These are phyloP conservation scores for Aleiodes alternator DNA, from an alignment of 2,888 invertebrate genomes.

Conservation along the genomic window DNA sequence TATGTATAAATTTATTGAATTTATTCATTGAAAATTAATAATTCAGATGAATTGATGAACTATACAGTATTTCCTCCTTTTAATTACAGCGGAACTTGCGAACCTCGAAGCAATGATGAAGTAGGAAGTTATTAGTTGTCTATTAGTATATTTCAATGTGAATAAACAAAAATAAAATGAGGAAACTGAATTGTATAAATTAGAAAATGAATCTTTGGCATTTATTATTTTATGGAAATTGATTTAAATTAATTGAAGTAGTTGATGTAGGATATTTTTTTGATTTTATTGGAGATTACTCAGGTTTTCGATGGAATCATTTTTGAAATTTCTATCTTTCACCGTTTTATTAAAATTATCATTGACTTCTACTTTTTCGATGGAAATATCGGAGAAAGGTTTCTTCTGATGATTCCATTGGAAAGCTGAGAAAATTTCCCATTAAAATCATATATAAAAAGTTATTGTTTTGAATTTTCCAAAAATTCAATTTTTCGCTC, in stretches of 20 bases:
- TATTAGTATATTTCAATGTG: conserved; percentile 50
- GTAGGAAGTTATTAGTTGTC: conserved; percentile 27
- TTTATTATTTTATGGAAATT: conserved; percentile 25
- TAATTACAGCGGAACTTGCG: conserved; percentile 77
- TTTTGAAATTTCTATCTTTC: too few species aligned
- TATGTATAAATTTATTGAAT: conserved; percentile 67
- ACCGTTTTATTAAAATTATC: too few species aligned
- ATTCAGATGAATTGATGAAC: neutral
- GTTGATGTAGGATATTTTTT: too few species aligned
- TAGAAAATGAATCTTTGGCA: conserved; percentile 12
- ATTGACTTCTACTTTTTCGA: too few species aligned
- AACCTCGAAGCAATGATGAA: conserved; percentile 49
- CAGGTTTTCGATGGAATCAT: too few species aligned
- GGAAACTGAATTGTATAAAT: conserved; percentile 38
- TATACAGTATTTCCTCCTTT: conserved; percentile 50
- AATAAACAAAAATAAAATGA: conserved; percentile 22
- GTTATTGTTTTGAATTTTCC: too few species aligned
- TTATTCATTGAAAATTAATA: neutral
- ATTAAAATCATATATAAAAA: too few species aligned
- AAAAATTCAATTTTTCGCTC: too few species aligned
- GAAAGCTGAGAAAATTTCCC: too few species aligned
- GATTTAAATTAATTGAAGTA: neutral
- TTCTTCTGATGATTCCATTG: too few species aligned
- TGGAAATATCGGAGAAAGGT: too few species aligned
- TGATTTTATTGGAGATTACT: too few species aligned